Conservation (phyloP, 2,113 vertebrate genomes). For the Otocyon megalotis region DNA sequence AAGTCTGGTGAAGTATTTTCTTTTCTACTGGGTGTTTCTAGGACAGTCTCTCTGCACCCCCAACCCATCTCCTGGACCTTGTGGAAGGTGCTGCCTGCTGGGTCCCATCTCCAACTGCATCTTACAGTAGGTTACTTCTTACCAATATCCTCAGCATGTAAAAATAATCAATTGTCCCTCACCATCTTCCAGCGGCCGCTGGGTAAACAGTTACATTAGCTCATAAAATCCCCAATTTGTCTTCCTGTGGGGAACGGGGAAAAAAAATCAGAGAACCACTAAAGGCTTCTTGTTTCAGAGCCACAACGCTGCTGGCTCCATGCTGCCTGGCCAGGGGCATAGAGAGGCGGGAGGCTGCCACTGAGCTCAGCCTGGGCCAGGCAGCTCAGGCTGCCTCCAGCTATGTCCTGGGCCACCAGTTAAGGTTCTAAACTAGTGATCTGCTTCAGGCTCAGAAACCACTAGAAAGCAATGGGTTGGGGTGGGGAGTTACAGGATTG, state of each 20-base stretch:
- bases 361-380: not conserved
- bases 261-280: slow-evolving; percentile 36
- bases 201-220: slow-evolving; percentile 77
- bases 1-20: not conserved
- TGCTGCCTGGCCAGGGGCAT: not conserved
- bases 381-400: not conserved
- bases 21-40: not conserved
- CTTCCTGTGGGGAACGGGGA: slow-evolving; percentile 27
- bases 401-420: not conserved
- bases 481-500: not conserved
- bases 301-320: not conserved
- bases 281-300: slow-evolving; percentile 54
- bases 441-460: not conserved
- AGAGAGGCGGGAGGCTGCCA: accelerated
- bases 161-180: slow-evolving; percentile 75
- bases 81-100: not conserved
- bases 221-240: slow-evolving; percentile 80
- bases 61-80: not conserved
- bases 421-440: not conserved
- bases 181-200: slow-evolving; percentile 62
- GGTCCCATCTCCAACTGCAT: not conserved
- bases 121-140: slow-evolving; percentile 61
- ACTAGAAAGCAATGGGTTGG: not conserved
- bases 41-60: not conserved
- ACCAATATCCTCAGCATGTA: slow-evolving; percentile 68